Percentiles rank a stretch among this genome's conserved stretches.
These are phyloP conservation scores for Xenopus laevis DNA, from an alignment of 2,113 vertebrate genomes.

Conservation along the genomic window DNA sequence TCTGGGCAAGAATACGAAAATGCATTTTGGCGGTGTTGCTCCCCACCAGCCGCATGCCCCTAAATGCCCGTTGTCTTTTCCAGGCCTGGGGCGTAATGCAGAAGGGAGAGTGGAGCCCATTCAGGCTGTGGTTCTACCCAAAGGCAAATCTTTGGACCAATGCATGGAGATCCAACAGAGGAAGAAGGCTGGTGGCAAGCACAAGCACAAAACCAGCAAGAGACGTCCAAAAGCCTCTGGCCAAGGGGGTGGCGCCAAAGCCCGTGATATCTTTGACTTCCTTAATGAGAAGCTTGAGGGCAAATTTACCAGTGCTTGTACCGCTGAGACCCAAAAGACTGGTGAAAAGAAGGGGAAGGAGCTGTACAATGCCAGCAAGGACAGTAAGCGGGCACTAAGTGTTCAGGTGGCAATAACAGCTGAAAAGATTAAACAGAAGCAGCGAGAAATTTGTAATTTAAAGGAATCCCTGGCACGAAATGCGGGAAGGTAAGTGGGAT, in stretches of 20 bases:
- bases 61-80: not conserved
- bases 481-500: conserved; percentile 67
- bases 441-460: conserved; percentile 78
- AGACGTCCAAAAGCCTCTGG: conserved; percentile 45
- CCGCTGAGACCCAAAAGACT: conserved; percentile 17
- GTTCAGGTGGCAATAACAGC: conserved; percentile 78
- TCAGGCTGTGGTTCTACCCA: conserved; percentile 79
- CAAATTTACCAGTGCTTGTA: conserved; percentile 36
- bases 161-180: conserved; percentile 76
- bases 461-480: conserved; percentile 76
- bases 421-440: conserved; percentile 77
- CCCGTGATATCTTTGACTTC: conserved; percentile 82
- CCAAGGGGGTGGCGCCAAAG: conserved; percentile 14
- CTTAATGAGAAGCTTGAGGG: conserved; percentile 80
- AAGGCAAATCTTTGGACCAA: conserved; percentile 82
- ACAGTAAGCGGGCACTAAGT: conserved; percentile 77
- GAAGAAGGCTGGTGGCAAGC: conserved; percentile 54
- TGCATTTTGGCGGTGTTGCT: too few species aligned
- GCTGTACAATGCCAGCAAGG: conserved; percentile 78
- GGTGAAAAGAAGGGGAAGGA: conserved; percentile 65
- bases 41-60: too few species aligned
- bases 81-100: conserved; percentile 80
- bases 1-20: too few species aligned
- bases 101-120: conserved; percentile 90
- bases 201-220: conserved; percentile 50